Evolutionary conservation across 1,140 invertebrate species (phyloP), one percentile per base, ranked within the genome.

Genomic region (Penaeus indicus): DNA sequence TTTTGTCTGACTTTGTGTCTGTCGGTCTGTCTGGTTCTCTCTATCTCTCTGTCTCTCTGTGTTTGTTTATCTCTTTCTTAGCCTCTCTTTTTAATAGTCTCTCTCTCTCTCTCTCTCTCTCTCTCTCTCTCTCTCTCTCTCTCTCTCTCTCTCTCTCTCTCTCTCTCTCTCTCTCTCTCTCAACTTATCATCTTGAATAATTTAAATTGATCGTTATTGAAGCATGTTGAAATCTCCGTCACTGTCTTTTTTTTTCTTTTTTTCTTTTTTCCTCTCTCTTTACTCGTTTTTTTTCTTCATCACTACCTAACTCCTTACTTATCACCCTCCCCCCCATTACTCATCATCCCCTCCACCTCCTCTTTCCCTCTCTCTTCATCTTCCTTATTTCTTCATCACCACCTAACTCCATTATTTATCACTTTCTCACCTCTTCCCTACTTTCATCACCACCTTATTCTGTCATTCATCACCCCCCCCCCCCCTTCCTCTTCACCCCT

Each of bases 81-180:
- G 3, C 32, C 11, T 38, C 77, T 78, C 38, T 42, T 21, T 21
- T 21, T n/a, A 4, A 78, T 22, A 5, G 4, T 38, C 77, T 79
- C 42, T 42, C 3, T 42, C 77, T 42, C 42, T 42, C 42, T 79
- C 8, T 38, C 18, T 79, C 77, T 79, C 42, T 42, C 77, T 61
- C 47, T 82, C 47, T 22, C 38, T 61, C 22, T 62, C 47, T 42
- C 13, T 47, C 11, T 21, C 13, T 47, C n/a, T 79, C 32, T 22
- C 42, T 42, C 21, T 42, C 18, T 38, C 77, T 79, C 42, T 42
- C 3, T 42, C 77, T 42, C 42, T 42, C 42, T 79, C 8, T 38
- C 18, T 79, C 77, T 79, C 42, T 42, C 77, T 61, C 47, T 82
- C 47, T 22, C 38, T 61, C 22, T 62, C 80, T 82, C 47, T n/a